A percentile compares a stretch with the other conserved stretches of the same genome.
Evolutionary conservation across 1,140 invertebrate genomes (phyloP).

Genomic region (Lepidurus packardi): DNA sequence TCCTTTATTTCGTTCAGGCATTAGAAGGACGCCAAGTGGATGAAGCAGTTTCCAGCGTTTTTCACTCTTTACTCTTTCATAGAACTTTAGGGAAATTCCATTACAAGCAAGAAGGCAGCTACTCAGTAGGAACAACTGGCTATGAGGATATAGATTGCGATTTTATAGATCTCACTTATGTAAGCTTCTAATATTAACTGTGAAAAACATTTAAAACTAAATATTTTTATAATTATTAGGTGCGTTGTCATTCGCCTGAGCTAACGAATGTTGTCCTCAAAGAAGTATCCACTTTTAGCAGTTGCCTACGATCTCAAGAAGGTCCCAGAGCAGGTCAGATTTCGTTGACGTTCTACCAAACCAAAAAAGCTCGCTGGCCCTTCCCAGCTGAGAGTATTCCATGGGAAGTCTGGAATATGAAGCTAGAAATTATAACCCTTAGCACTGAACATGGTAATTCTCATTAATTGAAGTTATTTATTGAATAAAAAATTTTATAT

Average conservation of each 20-base stretch:
- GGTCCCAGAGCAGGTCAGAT: slow-evolving; percentile 73
- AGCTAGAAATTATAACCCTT: slow-evolving; percentile 76
- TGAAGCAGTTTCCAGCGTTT: slow-evolving; percentile 87
- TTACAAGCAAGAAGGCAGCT: slow-evolving; percentile 87
- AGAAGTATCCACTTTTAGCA: slow-evolving; percentile 79
- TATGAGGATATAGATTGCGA: slow-evolving; percentile 95
- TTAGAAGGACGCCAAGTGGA: slow-evolving; percentile 85
- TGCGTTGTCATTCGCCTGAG: slow-evolving; percentile 77
- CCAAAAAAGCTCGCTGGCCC: slow-evolving; percentile 78
- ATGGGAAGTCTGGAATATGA: slow-evolving; percentile 96
- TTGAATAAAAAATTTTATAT: not conserved
- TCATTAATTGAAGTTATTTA: not conserved
- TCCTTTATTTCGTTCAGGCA: slow-evolving; percentile 33
- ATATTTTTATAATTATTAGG: slow-evolving; percentile 43
- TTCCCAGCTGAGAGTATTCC: slow-evolving; percentile 83
- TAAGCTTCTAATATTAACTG: slow-evolving; percentile 44
- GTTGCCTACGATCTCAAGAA: slow-evolving; percentile 59
- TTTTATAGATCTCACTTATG: slow-evolving; percentile 95
- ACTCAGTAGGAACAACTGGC: slow-evolving; percentile 89
- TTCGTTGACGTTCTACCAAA: slow-evolving; percentile 91
- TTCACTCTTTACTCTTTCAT: slow-evolving; percentile 92
- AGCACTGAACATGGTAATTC: slow-evolving; percentile 67
- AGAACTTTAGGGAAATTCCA: slow-evolving; percentile 90
- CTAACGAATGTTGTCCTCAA: slow-evolving; percentile 67
- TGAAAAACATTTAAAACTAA: not conserved